Conservation (phyloP, 2,888 invertebrate genomes). For the Hetaerina titia region DNA sequence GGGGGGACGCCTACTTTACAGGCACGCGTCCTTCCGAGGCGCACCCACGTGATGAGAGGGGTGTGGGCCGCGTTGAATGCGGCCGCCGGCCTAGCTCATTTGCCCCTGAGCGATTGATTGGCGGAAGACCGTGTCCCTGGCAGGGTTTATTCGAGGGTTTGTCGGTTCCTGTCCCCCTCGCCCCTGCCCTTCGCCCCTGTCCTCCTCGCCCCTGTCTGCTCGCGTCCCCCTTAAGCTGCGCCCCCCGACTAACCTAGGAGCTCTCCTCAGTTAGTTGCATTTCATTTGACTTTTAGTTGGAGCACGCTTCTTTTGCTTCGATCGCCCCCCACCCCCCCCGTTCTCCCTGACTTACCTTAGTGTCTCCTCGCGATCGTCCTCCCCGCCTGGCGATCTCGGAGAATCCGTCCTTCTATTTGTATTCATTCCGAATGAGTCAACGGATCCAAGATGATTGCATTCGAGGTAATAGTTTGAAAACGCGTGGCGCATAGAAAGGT, state of each 20-base stretch:
- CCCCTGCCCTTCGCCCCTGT: not conserved
- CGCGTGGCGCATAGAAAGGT: too few species aligned
- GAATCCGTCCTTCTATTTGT: too few species aligned
- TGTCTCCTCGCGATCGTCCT: too few species aligned
- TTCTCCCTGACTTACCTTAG: too few species aligned
- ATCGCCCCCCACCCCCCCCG: too few species aligned
- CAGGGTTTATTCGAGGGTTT: slow-evolving; percentile 14
- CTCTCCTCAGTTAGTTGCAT: too few species aligned
- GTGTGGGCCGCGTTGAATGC: not conserved
- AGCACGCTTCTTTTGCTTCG: too few species aligned
- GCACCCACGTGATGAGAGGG: not conserved
- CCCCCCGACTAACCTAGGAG: not conserved
- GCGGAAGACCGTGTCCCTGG: slow-evolving; percentile 23
- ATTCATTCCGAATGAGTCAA: too few species aligned
- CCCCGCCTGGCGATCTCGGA: too few species aligned
- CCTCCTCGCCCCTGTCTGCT: not conserved
- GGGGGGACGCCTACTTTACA: not conserved
- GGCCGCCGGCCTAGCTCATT: not conserved
- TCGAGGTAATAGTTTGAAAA: too few species aligned
- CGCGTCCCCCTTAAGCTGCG: not conserved
- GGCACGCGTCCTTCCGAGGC: not conserved
- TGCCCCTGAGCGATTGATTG: slow-evolving; percentile 18
- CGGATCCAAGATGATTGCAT: too few species aligned
- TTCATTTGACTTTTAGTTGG: too few species aligned
- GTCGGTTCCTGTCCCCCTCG: not conserved